Base-by-base conservation (phyloP, 64 coral and sea anemone genomes). In the Dendronephthya gigantea region DNA sequence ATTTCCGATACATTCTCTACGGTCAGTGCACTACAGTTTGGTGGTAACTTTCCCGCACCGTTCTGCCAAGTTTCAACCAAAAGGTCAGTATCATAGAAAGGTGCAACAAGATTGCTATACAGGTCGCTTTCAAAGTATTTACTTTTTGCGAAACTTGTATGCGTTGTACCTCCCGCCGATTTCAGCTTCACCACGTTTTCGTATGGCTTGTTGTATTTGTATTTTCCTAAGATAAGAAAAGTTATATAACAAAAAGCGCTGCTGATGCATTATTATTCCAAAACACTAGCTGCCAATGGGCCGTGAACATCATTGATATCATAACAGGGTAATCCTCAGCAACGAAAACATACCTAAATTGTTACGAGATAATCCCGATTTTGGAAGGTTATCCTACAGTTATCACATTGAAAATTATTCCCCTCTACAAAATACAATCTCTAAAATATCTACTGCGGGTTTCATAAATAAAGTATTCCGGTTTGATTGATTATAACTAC, bases 61-160 rank as follows among this genome's bases (percentile, higher is more conserved):
- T 79, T 79, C 36, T 79, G 72, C 72, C 72, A 79, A 19, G 72
- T 79, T 79, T 79, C 72, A 16, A 39, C 72, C 31, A 79, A 39
- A 36, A 79, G 37, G 30, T 39, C 17, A 29, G 72, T 35, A 39
- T 79, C 30, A 19, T 79, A 79, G 72, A 28, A 79, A 4, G 32
- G 32, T 36, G 72, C 72, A 16, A 79, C 72, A 0, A 79, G 30
- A 79, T 79, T 33, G 37, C 36, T 34, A 33, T 79, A 79, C 1
- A 79, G 37, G 30, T 79, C 72, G 19, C 30, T 34, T 34, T 19
- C 72, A 79, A 79, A 79, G 15, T 79, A 36, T 17, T 79, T 79
- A 35, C 72, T 35, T 39, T 79, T 79, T 6, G 72, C 72, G 9
- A 79, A 79, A 79, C 72, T 79, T 34, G 72, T 79, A 33, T 37